These are phyloP conservation scores for Chrosomus eos DNA, from an alignment of 2,797 vertebrate genomes.

Conservation along the genomic window DNA sequence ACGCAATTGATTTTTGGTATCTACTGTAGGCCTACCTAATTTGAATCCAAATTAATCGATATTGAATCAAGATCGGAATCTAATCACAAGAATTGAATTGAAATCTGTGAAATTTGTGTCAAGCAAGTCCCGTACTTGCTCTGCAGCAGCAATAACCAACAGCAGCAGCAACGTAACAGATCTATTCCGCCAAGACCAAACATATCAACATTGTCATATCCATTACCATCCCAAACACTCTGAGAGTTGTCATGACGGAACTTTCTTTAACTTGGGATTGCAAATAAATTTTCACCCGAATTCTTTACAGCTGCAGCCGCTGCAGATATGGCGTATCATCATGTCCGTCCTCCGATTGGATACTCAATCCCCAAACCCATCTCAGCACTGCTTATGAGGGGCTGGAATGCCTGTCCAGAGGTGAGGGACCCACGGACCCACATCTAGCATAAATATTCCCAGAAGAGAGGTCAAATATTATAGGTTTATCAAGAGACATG, in stretches of 20 bases:
- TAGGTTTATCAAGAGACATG: neutral
- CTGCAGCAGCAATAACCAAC: too few species aligned
- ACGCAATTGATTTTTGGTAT: too few species aligned
- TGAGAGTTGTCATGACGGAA: neutral
- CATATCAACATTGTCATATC: too few species aligned
- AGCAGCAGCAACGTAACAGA: too few species aligned
- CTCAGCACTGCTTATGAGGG: conserved; percentile 88
- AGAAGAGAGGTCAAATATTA: neutral
- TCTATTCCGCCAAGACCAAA: too few species aligned
- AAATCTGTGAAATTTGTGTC: too few species aligned
- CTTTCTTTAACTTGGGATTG: neutral
- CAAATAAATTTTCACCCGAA: neutral
- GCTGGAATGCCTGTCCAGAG: conserved; percentile 93
- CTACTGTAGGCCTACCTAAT: too few species aligned
- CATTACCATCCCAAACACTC: too few species aligned
- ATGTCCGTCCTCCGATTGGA: conserved; percentile 90
- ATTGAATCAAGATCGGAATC: too few species aligned
- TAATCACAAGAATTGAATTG: too few species aligned
- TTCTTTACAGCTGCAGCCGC: conserved; percentile 84
- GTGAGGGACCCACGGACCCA: conserved; percentile 70
- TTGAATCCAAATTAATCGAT: too few species aligned
- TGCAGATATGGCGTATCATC: conserved; percentile 96
- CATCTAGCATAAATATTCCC: neutral
- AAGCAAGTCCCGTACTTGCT: too few species aligned
- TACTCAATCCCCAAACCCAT: conserved; percentile 89